Conservation (phyloP, 2,797 vertebrate species). For the Gymnoscopelus microlampas region DNA sequence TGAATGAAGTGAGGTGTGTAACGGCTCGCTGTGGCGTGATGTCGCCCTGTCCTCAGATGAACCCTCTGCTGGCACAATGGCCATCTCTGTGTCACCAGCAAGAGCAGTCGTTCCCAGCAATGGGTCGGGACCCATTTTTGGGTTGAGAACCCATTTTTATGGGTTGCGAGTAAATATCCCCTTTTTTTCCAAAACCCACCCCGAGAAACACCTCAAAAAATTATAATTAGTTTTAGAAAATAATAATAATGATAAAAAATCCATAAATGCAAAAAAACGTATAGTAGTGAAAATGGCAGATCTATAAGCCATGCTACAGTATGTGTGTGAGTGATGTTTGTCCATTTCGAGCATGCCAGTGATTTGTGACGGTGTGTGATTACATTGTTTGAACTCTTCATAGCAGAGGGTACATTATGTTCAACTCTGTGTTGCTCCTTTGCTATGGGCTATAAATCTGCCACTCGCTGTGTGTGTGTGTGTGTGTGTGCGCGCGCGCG, state of each 20-base stretch:
- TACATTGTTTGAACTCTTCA: constrained; percentile 12
- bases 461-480: constrained; percentile 34
- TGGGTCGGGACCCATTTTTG: too few relatives aligned
- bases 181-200: too few relatives aligned
- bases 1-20: constrained; percentile 65
- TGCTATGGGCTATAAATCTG: constrained; percentile 55
- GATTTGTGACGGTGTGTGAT: constrained; percentile 13
- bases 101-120: neutral
- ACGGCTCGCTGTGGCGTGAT: constrained; percentile 51
- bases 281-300: too few relatives aligned
- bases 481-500: constrained; percentile 1
- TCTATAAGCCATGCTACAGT: too few relatives aligned
- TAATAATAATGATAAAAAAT: too few relatives aligned
- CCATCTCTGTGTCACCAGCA: constrained; percentile 45
- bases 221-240: too few relatives aligned
- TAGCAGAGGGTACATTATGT: constrained; percentile 25
- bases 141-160: too few relatives aligned
- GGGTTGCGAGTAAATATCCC: too few relatives aligned
- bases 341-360: neutral
- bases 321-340: constrained; percentile 5
- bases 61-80: constrained; percentile 57
- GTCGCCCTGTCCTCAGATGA: constrained; percentile 69
- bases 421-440: constrained; percentile 33
- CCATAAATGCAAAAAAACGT: too few relatives aligned
- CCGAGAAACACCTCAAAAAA: too few relatives aligned